Evolutionary conservation across 2,888 invertebrate genomes (phyloP).

Genomic region (Troides helena): DNA sequence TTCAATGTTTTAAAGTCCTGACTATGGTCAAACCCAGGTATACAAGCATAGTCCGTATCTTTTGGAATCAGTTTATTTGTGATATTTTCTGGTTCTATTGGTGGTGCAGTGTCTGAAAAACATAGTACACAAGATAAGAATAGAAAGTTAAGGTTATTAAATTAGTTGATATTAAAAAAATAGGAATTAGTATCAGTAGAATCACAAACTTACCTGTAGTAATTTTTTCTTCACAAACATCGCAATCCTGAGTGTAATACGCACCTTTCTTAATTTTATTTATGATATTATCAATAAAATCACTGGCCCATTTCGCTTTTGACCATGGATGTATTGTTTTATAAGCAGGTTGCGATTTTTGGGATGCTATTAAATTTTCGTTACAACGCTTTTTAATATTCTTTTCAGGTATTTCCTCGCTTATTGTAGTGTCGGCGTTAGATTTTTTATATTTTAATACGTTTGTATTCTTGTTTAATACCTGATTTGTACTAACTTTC

Average conservation of each 20-base stretch:
- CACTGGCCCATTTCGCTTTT: slow-evolving; percentile 61
- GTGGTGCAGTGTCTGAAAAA: slow-evolving; percentile 44
- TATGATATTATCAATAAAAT: slow-evolving; percentile 67
- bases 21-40: slow-evolving; percentile 57
- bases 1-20: slow-evolving; percentile 39
- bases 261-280: slow-evolving; percentile 60
- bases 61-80: slow-evolving; percentile 6
- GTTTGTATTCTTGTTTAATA: slow-evolving; percentile 1
- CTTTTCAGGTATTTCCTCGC: slow-evolving; percentile 8
- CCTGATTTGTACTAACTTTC: slow-evolving; percentile 1
- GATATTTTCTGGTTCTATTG: slow-evolving; percentile 43
- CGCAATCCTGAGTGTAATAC: slow-evolving; percentile 49
- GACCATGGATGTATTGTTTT: slow-evolving; percentile 44
- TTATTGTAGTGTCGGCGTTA: not conserved
- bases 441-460: slow-evolving; percentile 7
- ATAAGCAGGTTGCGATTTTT: not conserved
- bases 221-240: not conserved
- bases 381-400: slow-evolving; percentile 30
- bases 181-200: not conserved
- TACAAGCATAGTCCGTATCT: slow-evolving; percentile 25
- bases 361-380: not conserved
- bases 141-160: not conserved
- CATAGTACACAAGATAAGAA: not conserved
- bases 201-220: not conserved
- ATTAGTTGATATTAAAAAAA: not conserved